A percentile compares a stretch with the other conserved stretches of the same genome.
Conservation (phyloP, 2,113 vertebrate species). For the Myotis lucifugus region DNA sequence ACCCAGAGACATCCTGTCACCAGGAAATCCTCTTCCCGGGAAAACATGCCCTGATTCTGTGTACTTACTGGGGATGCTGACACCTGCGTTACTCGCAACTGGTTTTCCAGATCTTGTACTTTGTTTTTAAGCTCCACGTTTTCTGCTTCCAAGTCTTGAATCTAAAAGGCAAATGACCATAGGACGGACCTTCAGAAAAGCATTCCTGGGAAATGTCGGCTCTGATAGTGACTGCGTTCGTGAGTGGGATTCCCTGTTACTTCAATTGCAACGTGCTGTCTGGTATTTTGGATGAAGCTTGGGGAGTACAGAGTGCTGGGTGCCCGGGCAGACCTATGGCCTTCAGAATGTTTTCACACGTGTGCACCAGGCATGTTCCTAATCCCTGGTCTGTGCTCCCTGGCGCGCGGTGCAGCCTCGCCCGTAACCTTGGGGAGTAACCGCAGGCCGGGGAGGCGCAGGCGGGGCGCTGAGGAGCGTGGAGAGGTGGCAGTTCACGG, state of each 20-base stretch:
- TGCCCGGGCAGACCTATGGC: neutral
- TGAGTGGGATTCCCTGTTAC: neutral
- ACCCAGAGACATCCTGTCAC: neutral
- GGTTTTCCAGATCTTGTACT: slow-evolving; percentile 95
- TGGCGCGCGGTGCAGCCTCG: slow-evolving; percentile 7
- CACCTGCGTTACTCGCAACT: slow-evolving; percentile 91
- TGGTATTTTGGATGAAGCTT: slow-evolving; percentile 3
- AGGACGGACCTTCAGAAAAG: slow-evolving; percentile 41
- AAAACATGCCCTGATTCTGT: neutral
- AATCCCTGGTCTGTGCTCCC: slow-evolving; percentile 35
- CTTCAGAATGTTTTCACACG: neutral
- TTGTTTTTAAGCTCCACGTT: slow-evolving; percentile 96
- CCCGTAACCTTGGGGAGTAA: slow-evolving; percentile 61
- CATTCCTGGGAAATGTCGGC: neutral
- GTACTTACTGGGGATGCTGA: slow-evolving; percentile 91
- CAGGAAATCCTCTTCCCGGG: neutral
- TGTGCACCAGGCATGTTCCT: slow-evolving; percentile 50
- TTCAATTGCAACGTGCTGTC: neutral
- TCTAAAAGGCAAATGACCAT: slow-evolving; percentile 87
- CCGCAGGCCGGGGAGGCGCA: slow-evolving; percentile 69
- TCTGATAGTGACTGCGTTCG: neutral
- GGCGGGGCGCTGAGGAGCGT: slow-evolving; percentile 50
- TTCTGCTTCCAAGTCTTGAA: slow-evolving; percentile 98
- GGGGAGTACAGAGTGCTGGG: neutral
- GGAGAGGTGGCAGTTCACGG: slow-evolving; percentile 67